These are phyloP conservation scores for Odontocolon sp. DNA, from an alignment of 2,888 invertebrate genomes.

Conservation along the genomic window DNA sequence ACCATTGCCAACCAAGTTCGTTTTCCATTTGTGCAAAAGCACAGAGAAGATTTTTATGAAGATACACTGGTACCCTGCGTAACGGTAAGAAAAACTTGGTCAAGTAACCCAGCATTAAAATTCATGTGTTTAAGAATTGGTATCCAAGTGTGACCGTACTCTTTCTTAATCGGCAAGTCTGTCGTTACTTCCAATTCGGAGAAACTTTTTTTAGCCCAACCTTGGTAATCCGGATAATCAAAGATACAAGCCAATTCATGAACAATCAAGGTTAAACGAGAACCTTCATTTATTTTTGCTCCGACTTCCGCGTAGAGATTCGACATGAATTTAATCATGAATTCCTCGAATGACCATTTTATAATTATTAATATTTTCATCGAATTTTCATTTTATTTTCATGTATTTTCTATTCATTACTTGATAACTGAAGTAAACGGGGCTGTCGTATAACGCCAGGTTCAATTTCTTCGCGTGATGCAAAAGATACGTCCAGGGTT, in stretches of 20 bases:
- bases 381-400: no score
- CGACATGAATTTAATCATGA: slow-evolving; percentile 68
- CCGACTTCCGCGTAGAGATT: slow-evolving; percentile 68
- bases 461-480: slow-evolving; percentile 80
- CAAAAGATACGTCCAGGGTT: slow-evolving; percentile 82
- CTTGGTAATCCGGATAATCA: slow-evolving; percentile 69
- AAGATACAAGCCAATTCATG: slow-evolving; percentile 71
- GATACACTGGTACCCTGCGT: slow-evolving; percentile 68
- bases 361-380: not conserved
- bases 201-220: slow-evolving; percentile 67
- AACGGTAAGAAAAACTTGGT: slow-evolving; percentile 20
- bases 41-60: slow-evolving; percentile 71
- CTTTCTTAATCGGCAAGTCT: slow-evolving; percentile 49
- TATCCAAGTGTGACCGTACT: slow-evolving; percentile 25
- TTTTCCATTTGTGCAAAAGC: slow-evolving; percentile 72
- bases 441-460: slow-evolving; percentile 72
- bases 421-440: slow-evolving; percentile 72
- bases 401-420: slow-evolving; percentile 59
- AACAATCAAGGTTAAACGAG: slow-evolving; percentile 67
- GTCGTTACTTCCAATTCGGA: slow-evolving; percentile 48
- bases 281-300: slow-evolving; percentile 64
- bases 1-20: slow-evolving; percentile 71
- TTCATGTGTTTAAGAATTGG: not conserved
- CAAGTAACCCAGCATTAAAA: no score
- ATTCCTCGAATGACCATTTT: slow-evolving; percentile 65